Base-by-base conservation (phyloP, 2,888 invertebrate genomes). In the Drosophila subsilvestris region DNA sequence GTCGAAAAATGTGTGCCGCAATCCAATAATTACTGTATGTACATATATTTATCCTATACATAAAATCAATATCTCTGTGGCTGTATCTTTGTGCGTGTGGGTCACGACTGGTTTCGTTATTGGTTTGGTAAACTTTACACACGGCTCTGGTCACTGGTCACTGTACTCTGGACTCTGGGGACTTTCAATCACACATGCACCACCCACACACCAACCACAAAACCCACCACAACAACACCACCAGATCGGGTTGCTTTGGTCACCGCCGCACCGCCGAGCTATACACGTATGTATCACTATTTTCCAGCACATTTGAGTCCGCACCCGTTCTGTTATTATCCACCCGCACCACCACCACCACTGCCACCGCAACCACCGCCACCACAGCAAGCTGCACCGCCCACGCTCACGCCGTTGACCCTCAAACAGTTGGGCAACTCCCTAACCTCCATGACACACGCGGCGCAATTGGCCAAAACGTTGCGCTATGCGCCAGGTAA, bases 181-280 rank as follows among this genome's bases (percentile, higher is more conserved):
- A 69, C 63, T 56, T 61, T 61, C 70, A 69, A 63, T 47, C 55
- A 58, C 63, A 66, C 70, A 63, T 63, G 58, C 56, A 70, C 60
- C 65, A 55, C 61, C 62, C 50, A 63, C 25, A 59, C 54, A 63
- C 32, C 43, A 70, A 70, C 65, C 57, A 43, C 49, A 51, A 48
- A 57, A 48, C 62, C 63, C 59, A 42, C 62, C 68, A 61, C 48
- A 55, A 25, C 61, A 66, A 66, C 74, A 56, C 51, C 67, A 58
- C 32, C 80, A 95, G 95, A 95, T 94, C 94, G 94, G 80, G 93
- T 94, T 90, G 94, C 94, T 80, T 92, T 95, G 89, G 94, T 94
- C 79, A 93, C 93, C 75, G 93, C 94, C 79, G 93, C 94, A 86
- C 94, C 94, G 80, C 94, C 94, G 80, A 94, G 94, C 91, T 94